Evolutionary conservation across 2,888 invertebrate genomes (phyloP), one percentile per base, ranked within the genome.

Genomic region (Drosophila acutilabella): DNA sequence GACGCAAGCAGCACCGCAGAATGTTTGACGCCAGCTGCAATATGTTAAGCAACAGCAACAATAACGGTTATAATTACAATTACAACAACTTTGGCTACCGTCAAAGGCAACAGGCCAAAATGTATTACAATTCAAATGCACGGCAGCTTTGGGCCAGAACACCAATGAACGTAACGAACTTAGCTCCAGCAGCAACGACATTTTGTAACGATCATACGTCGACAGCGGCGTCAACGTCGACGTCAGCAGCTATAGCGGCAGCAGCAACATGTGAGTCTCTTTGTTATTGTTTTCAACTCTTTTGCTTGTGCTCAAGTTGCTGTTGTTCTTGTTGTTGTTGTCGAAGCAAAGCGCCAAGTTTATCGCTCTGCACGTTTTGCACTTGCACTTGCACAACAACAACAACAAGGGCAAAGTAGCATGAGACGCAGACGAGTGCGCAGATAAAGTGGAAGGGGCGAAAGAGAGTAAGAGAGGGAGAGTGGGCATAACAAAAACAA

Each of bases 41-140:
- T n/a, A 60, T 36, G 8, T 45, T 44, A 45, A 52, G 23, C 50
- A 41, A 26, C 14, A 30, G 30, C 58, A 38, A 26, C 45, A 20
- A 23, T 14, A 33, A 62, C 54, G 56, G 23, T 14, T 14, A 33
- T 44, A 33, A 16, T 13, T 38, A 38, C 58, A 72, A 45, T 53
- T 51, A 41, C 26, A 40, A 30, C 44, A 53, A 41, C 38, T 36
- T 33, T 26, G 14, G 11, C 23, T 16, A 36, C 47, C 51, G 20
- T 30, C 48, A 16, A 6, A 52, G 38, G 47, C 78, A 64, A 6
- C 57, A 48, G 23, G 50, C 47, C 20, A 81, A 75, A 75, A 70
- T 74, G 81, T 84, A 66, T 70, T 84, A 81, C 57, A 82, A 83
- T 44, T 73, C 73, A 20, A 75, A 75, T 50, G 45, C 54, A 14